Evolutionary conservation across 2,113 vertebrate species (phyloP).

Genomic region (Vanacampus margaritifer): DNA sequence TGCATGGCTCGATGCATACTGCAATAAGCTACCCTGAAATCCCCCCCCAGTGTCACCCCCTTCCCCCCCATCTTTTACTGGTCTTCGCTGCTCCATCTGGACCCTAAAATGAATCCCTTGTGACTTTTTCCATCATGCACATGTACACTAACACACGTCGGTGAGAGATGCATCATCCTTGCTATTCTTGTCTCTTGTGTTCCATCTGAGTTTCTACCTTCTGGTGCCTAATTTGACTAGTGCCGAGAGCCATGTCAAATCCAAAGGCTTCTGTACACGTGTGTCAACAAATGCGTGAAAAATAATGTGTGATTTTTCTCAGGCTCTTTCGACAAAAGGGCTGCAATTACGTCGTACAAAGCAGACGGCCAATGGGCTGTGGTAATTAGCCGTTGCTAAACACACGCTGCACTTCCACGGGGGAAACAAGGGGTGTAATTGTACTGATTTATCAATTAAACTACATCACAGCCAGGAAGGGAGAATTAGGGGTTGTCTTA

Average conservation of each 20-base stretch:
- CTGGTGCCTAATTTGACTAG: not conserved
- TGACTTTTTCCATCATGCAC: constrained; percentile 33
- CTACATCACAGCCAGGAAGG: constrained; percentile 20
- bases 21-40: constrained; percentile 35
- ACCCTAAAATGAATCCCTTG: constrained; percentile 51
- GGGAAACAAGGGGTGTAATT: constrained; percentile 63
- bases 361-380: constrained; percentile 50
- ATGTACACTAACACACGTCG: constrained; percentile 29
- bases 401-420: constrained; percentile 45
- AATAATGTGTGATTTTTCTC: constrained; percentile 25
- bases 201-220: not conserved
- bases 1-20: constrained; percentile 28
- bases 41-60: constrained; percentile 26
- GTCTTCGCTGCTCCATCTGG: constrained; percentile 31
- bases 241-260: not conserved
- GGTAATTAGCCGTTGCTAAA: constrained; percentile 56
- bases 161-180: constrained; percentile 22
- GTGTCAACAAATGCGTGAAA: constrained; percentile 37
- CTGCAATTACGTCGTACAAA: constrained; percentile 62
- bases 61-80: constrained; percentile 21
- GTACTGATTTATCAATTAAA: constrained; percentile 65
- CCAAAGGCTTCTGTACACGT: not conserved
- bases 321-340: constrained; percentile 35
- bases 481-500: constrained; percentile 8
- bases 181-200: constrained; percentile 5